Percentiles rank a stretch among this genome's conserved stretches.
Conservation (phyloP, 2,113 vertebrate species). For the Tychaedon coryphoeus region DNA sequence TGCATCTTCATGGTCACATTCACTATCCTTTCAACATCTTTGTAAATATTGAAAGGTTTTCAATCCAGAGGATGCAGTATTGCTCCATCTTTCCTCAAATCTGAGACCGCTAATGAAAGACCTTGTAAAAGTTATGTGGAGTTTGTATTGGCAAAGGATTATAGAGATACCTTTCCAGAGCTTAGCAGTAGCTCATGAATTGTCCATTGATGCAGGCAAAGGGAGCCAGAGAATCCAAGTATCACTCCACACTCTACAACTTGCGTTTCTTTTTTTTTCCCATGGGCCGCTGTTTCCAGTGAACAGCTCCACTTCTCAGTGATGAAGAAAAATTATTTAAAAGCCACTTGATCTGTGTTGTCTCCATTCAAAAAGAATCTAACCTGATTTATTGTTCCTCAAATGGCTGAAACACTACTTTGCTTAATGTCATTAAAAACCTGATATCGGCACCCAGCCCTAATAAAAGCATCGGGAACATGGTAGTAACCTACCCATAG, state of each 20-base stretch:
- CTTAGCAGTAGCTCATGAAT: conserved; percentile 61
- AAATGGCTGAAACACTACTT: conserved; percentile 66
- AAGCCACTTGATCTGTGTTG: conserved; percentile 61
- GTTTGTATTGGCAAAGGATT: conserved; percentile 64
- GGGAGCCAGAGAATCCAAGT: conserved; percentile 39
- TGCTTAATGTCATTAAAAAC: conserved; percentile 65
- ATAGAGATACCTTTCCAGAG: conserved; percentile 53
- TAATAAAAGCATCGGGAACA: conserved; percentile 65
- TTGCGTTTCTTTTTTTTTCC: neutral
- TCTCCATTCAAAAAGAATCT: conserved; percentile 57
- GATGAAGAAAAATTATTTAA: conserved; percentile 62
- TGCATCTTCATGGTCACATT: neutral
- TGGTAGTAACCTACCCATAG: conserved; percentile 49
- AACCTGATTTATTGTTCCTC: conserved; percentile 66
- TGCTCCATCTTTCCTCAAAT: conserved; percentile 43
- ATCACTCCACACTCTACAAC: neutral
- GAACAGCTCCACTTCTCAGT: conserved; percentile 17
- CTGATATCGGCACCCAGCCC: conserved; percentile 52
- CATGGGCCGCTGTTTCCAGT: neutral
- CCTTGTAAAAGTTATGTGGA: conserved; percentile 41
- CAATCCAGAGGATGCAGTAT: neutral
- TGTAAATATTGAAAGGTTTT: neutral
- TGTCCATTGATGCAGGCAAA: conserved; percentile 49
- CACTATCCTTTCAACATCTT: neutral
- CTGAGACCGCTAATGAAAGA: conserved; percentile 31